Evolutionary conservation across 2,888 invertebrate species (phyloP).

Genomic region (Drosophila anomelani): DNA sequence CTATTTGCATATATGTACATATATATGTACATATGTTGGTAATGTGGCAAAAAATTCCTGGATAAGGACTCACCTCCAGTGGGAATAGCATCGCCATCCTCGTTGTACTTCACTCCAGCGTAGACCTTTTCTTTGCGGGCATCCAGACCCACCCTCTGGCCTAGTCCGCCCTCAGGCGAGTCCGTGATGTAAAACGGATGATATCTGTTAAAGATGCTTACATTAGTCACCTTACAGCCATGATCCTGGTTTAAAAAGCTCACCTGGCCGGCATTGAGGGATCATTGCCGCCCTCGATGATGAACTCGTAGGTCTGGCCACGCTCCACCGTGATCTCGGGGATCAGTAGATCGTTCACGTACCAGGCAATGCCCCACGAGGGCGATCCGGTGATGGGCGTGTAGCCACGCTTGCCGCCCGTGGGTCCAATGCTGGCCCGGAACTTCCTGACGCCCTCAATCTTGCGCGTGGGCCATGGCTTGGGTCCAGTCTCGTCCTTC

Average conservation of each 20-base stretch:
- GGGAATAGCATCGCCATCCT: conserved; percentile 91
- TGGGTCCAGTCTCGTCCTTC: conserved; percentile 87
- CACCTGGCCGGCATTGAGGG: conserved; percentile 91
- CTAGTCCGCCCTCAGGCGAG: conserved; percentile 93
- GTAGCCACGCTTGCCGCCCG: conserved; percentile 92
- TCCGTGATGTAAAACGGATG: conserved; percentile 97
- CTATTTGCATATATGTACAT: no score
- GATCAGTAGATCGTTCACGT: conserved; percentile 94
- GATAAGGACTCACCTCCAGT: conserved; percentile 87
- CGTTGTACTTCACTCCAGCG: conserved; percentile 92
- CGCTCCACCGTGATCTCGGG: conserved; percentile 95
- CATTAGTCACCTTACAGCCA: no score
- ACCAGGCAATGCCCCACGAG: conserved; percentile 97
- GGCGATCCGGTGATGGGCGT: conserved; percentile 91
- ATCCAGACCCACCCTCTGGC: conserved; percentile 90
- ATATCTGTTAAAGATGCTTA: conserved; percentile 85
- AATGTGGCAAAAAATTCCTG: no score
- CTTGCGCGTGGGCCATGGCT: conserved; percentile 90
- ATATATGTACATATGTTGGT: no score
- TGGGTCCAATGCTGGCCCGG: conserved; percentile 92
- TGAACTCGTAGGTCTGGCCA: conserved; percentile 93
- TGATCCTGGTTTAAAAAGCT: conserved; percentile 18
- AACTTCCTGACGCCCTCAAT: conserved; percentile 88
- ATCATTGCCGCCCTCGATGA: conserved; percentile 94
- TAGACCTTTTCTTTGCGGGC: conserved; percentile 90